Base-by-base conservation (phyloP, 2,888 invertebrate genomes). In the Apodemia mormo region DNA sequence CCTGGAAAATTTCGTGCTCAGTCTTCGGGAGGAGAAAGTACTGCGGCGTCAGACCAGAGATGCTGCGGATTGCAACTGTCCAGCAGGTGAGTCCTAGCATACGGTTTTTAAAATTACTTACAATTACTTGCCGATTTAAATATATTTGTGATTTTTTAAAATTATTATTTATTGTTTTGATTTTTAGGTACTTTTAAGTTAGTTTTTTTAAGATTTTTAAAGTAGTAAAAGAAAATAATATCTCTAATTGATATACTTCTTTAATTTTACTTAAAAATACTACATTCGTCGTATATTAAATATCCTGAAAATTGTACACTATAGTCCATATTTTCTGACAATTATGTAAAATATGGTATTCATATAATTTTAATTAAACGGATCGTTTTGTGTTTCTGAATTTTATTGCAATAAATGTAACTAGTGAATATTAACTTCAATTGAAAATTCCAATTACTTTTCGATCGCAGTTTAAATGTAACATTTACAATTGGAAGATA, bases 51-150 rank as follows among this genome's bases (percentile, higher is more conserved):
- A 87, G 68, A 82, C 82, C 68, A 86, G 92, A 71, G 92, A 93
- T 78, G 85, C 84, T 6, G 82, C 80, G 49, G 92, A 93, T 74
- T 93, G 92, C 83, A 81, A 85, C 33, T 93, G 92, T 84, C 92
- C 92, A 74, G 81, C 89, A 93, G 92, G 92, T 91, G 75, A 68
- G 49, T 66, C 65, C 43, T 49, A 14, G 14, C 49, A 49, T 14
- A 14, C 1, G 4, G 14, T 49, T 49, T 5, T 49, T 49, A 14
- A 49, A 4, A 49, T 49, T 49, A 14, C 5, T 6, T 49, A 14
- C 49, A 49, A 49, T 49, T 1, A 49, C 14, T 4, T 14, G 14
- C n/a, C 12, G 3, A 1, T 45, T 45, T 10, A 2, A 10, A 45
- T 9, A 12, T 45, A 10, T 3, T 10, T 12, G 2, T 45, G 12